phyloP scores from a whole-genome alignment of 2,888 invertebrate genomes.

The Apodemia duryi region DNA sequence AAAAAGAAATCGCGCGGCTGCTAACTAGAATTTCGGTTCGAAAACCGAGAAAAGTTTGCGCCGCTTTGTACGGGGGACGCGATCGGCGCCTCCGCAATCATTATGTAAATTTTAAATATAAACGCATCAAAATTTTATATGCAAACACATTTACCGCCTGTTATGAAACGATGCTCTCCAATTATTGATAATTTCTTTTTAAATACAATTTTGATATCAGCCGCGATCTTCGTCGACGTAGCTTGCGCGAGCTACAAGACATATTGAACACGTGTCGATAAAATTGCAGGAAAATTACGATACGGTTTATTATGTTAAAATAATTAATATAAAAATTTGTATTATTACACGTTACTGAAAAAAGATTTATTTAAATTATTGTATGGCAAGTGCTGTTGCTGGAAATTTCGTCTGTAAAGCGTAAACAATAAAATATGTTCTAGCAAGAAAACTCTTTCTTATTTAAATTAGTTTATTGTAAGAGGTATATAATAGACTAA shows the following conservation, averaged over 20 bases:
- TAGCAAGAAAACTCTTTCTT: too few relatives aligned
- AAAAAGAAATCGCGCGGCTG: slow-evolving; percentile 74
- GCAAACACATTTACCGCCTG: slow-evolving; percentile 48
- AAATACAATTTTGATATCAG: slow-evolving; percentile 18
- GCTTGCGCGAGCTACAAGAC: slow-evolving; percentile 10
- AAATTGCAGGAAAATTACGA: slow-evolving; percentile 23
- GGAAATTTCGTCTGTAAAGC: not conserved
- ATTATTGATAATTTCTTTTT: slow-evolving; percentile 44
- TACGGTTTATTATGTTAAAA: slow-evolving; percentile 47
- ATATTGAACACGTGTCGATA: slow-evolving; percentile 12
- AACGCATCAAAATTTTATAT: slow-evolving; percentile 48
- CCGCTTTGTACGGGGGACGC: slow-evolving; percentile 53
- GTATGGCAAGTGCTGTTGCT: not conserved
- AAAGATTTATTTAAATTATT: slow-evolving; percentile 47
- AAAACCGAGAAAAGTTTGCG: slow-evolving; percentile 74
- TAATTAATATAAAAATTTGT: slow-evolving; percentile 45
- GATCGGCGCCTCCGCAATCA: slow-evolving; percentile 71
- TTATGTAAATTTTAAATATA: slow-evolving; percentile 66
- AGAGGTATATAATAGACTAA: too few relatives aligned
- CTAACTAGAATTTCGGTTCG: slow-evolving; percentile 77
- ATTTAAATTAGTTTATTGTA: too few relatives aligned
- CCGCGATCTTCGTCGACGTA: slow-evolving; percentile 6
- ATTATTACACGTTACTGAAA: not conserved
- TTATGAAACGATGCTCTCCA: slow-evolving; percentile 47
- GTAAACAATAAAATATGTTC: too few relatives aligned